A percentile compares a stretch with the other conserved stretches of the same genome.
These are phyloP conservation scores for Luperina nickerlii DNA, from an alignment of 2,888 invertebrate species.

Conservation along the genomic window DNA sequence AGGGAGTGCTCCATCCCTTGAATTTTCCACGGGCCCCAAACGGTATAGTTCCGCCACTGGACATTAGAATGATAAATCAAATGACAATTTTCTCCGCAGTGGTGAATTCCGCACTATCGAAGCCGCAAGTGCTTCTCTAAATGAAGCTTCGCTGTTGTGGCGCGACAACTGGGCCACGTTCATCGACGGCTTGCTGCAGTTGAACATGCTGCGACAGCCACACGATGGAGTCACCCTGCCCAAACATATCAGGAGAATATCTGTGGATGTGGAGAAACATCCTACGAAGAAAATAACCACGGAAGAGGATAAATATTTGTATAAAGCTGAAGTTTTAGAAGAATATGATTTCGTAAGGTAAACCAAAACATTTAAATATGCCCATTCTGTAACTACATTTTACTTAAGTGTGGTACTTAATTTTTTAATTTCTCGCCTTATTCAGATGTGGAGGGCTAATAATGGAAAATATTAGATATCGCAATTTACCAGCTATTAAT, in stretches of 20 bases:
- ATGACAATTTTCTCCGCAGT: conserved; percentile 56
- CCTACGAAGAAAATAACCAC: conserved; percentile 3
- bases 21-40: too few species aligned
- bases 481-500: conserved; percentile 47
- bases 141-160: conserved; percentile 89
- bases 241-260: conserved; percentile 76
- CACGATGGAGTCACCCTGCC: conserved; percentile 91
- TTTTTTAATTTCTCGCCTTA: background rate
- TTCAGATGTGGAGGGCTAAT: conserved; percentile 72
- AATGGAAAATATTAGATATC: conserved; percentile 65
- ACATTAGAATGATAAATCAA: background rate
- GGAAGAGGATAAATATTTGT: conserved; percentile 12
- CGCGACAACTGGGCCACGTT: conserved; percentile 94
- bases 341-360: conserved; percentile 49
- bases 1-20: too few species aligned
- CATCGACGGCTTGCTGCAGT: conserved; percentile 95
- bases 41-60: too few species aligned
- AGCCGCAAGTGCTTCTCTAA: conserved; percentile 63
- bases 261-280: conserved; percentile 66
- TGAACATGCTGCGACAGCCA: conserved; percentile 91
- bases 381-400: background rate
- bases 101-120: conserved; percentile 72
- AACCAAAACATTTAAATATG: background rate
- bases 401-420: background rate
- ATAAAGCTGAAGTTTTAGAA: conserved; percentile 46